phyloP scores from a whole-genome alignment of 2,797 vertebrate genomes.

The Characodon lateralis region DNA sequence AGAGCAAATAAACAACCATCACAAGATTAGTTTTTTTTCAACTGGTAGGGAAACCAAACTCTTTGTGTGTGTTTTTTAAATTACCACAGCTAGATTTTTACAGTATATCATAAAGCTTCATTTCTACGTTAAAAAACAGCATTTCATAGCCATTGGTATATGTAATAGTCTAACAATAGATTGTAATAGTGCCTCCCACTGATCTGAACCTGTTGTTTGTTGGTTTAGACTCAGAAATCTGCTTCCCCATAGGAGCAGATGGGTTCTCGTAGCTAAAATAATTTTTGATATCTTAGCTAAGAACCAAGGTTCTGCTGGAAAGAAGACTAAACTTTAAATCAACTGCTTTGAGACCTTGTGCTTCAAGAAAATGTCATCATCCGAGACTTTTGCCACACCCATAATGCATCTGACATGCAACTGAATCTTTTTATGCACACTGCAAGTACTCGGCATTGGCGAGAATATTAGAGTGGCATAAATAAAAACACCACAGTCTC shows the following conservation, averaged over 20 bases:
- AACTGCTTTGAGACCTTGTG: neutral
- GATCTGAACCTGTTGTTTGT: neutral
- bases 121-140: neutral
- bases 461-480: neutral
- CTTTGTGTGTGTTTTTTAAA: neutral
- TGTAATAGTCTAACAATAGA: neutral
- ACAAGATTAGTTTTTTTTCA: neutral
- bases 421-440: neutral
- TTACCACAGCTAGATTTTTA: too few species aligned
- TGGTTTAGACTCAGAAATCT: neutral
- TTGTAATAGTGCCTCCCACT: neutral
- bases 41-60: neutral
- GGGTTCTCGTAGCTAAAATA: too few species aligned
- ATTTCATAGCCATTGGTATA: neutral
- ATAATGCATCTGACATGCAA: neutral
- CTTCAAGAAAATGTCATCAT: neutral
- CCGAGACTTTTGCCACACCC: neutral
- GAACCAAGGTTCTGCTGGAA: neutral
- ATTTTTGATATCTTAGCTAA: neutral
- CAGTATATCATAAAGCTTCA: neutral
- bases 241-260: neutral
- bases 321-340: neutral
- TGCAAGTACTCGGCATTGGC: neutral
- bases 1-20: neutral
- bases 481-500: neutral